These are phyloP conservation scores for Poeciliopsis turneri DNA, from an alignment of 2,797 vertebrate species.

Conservation along the genomic window DNA sequence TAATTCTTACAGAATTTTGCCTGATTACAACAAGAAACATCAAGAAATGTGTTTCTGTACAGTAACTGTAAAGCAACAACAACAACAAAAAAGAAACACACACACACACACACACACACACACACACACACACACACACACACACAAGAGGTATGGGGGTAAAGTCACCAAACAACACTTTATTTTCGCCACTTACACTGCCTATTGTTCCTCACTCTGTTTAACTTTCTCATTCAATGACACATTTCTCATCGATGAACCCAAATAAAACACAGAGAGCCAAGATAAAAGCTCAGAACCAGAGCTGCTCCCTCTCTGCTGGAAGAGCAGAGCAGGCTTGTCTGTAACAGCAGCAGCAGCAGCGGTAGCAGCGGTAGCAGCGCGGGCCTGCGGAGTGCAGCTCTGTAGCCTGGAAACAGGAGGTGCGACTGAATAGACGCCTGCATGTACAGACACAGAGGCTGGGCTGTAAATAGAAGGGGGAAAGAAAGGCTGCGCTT, in stretches of 20 bases:
- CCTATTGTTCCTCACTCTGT: neutral
- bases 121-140: too few relatives aligned
- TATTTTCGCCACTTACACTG: neutral
- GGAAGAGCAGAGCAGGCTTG: constrained; percentile 13
- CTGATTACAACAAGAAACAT: neutral
- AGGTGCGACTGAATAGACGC: constrained; percentile 41
- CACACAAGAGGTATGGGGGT: neutral
- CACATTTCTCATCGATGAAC: neutral
- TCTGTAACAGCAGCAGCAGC: neutral
- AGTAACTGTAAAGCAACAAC: neutral
- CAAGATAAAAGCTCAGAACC: neutral
- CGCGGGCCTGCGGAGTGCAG: neutral
- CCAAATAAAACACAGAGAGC: neutral
- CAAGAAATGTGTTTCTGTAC: neutral
- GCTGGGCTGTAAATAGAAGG: constrained; percentile 61
- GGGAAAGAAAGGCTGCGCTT: constrained; percentile 20
- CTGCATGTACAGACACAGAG: constrained; percentile 33
- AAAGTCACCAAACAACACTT: neutral
- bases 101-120: too few relatives aligned
- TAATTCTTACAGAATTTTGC: neutral
- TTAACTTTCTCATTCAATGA: neutral
- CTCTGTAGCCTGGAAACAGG: constrained; percentile 43
- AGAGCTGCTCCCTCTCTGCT: neutral
- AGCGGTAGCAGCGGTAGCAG: too few relatives aligned
- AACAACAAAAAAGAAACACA: neutral